These are phyloP conservation scores for Scaptomyza caliginosa DNA, from an alignment of 2,888 invertebrate genomes.

Conservation along the genomic window DNA sequence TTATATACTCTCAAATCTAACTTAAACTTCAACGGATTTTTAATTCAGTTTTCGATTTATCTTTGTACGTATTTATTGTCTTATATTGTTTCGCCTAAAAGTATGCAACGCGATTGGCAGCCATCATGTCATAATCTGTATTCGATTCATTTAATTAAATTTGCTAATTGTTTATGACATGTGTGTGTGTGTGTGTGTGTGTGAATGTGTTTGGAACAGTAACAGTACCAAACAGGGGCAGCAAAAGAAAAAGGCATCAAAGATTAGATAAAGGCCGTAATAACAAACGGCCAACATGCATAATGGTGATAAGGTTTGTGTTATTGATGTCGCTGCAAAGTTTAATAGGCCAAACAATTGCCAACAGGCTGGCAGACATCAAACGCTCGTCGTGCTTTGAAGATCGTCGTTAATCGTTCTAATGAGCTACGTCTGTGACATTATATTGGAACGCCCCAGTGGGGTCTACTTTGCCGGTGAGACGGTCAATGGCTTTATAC, in stretches of 20 bases:
- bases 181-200: background rate
- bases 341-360: conserved; percentile 51
- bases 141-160: conserved; percentile 42
- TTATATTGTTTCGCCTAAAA: conserved; percentile 17
- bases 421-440: conserved; percentile 62
- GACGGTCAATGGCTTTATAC: conserved; percentile 64
- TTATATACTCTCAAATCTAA: no score
- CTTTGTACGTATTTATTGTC: background rate
- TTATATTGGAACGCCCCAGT: conserved; percentile 64
- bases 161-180: conserved; percentile 45
- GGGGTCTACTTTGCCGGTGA: conserved; percentile 73
- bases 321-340: background rate
- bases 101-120: conserved; percentile 25
- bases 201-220: conserved; percentile 5
- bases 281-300: conserved; percentile 31
- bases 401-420: conserved; percentile 27
- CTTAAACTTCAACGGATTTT: background rate
- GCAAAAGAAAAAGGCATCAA: no score
- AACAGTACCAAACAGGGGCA: conserved; percentile 21
- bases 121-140: background rate
- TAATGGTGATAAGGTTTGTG: conserved; percentile 44
- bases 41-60: no score
- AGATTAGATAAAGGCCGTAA: conserved; percentile 60
- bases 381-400: conserved; percentile 27
- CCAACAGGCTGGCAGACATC: conserved; percentile 48